These are phyloP conservation scores for Thamnaconus septentrionalis DNA, from an alignment of 2,113 vertebrate genomes.

Conservation along the genomic window DNA sequence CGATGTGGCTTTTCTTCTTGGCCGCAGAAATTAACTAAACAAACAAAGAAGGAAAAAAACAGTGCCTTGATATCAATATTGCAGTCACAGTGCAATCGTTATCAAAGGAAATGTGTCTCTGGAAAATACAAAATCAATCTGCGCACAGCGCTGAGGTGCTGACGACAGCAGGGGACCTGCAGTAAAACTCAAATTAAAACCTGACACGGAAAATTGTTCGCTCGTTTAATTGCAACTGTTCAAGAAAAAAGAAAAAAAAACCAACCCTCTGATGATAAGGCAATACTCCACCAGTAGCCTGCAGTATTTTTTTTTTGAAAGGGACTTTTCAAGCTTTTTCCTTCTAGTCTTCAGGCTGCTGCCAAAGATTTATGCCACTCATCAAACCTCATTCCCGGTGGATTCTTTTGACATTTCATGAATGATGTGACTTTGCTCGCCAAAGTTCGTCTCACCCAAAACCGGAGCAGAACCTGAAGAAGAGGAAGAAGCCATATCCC, in stretches of 20 bases:
- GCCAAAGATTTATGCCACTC: too few species aligned
- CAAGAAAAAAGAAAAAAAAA: conserved; percentile 33
- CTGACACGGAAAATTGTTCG: conserved; percentile 12
- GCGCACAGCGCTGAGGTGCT: conserved; percentile 16
- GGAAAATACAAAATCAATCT: conserved; percentile 23
- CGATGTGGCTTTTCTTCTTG: too few species aligned
- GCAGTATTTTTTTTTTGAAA: background rate
- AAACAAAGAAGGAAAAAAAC: too few species aligned
- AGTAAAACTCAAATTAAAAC: conserved; percentile 35
- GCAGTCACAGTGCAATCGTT: conserved; percentile 14
- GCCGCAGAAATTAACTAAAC: too few species aligned
- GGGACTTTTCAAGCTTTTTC: background rate
- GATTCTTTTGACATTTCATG: background rate
- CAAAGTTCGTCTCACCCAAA: conserved; percentile 81
- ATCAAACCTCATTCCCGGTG: too few species aligned
- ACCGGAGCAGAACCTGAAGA: conserved; percentile 96
- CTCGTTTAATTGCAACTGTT: conserved; percentile 5
- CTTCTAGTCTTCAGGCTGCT: background rate
- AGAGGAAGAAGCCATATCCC: conserved; percentile 93
- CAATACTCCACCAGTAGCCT: too few species aligned
- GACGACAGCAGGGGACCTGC: conserved; percentile 20
- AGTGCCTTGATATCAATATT: conserved; percentile 10
- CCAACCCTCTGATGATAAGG: background rate
- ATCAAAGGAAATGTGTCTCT: conserved; percentile 37
- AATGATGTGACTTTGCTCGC: background rate